A percentile compares a stretch with the other conserved stretches of the same genome.
phyloP scores from a whole-genome alignment of 2,888 invertebrate species.

The Agrypnus murinus region DNA sequence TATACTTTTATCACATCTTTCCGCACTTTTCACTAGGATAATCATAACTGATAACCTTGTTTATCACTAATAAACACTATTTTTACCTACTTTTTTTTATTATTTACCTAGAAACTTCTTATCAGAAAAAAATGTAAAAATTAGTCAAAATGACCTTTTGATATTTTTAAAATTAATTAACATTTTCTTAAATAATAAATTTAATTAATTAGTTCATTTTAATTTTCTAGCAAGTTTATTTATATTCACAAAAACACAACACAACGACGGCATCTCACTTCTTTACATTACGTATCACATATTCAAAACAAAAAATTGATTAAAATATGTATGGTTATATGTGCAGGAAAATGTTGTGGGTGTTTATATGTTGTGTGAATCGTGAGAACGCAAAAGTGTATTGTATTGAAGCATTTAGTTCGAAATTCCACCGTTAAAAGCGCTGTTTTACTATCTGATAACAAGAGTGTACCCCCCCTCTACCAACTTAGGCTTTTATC shows the following conservation, averaged over 20 bases:
- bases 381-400: slow-evolving; percentile 14
- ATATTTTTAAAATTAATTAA: too few relatives aligned
- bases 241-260: slow-evolving; percentile 13
- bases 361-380: not conserved
- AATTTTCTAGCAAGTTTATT: too few relatives aligned
- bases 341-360: not conserved
- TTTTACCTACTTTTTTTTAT: slow-evolving; percentile 10
- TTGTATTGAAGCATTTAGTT: slow-evolving; percentile 34
- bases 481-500: slow-evolving; percentile 7
- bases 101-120: not conserved
- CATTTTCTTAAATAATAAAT: too few relatives aligned
- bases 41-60: slow-evolving; percentile 4
- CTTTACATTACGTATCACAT: slow-evolving; percentile 10
- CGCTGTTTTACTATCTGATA: slow-evolving; percentile 40
- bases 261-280: slow-evolving; percentile 23
- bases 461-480: slow-evolving; percentile 11
- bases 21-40: slow-evolving; percentile 1
- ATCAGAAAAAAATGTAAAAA: slow-evolving; percentile 12
- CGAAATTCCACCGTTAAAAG: slow-evolving; percentile 37
- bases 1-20: not conserved
- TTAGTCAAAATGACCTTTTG: too few relatives aligned
- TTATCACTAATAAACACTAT: slow-evolving; percentile 1
- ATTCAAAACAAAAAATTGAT: slow-evolving; percentile 6
- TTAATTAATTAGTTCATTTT: too few relatives aligned
- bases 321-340: slow-evolving; percentile 8